These are phyloP conservation scores for Eunapius fragilis DNA, from an alignment of 37 sponge, comb jelly and placozoan species.

Conservation along the genomic window DNA sequence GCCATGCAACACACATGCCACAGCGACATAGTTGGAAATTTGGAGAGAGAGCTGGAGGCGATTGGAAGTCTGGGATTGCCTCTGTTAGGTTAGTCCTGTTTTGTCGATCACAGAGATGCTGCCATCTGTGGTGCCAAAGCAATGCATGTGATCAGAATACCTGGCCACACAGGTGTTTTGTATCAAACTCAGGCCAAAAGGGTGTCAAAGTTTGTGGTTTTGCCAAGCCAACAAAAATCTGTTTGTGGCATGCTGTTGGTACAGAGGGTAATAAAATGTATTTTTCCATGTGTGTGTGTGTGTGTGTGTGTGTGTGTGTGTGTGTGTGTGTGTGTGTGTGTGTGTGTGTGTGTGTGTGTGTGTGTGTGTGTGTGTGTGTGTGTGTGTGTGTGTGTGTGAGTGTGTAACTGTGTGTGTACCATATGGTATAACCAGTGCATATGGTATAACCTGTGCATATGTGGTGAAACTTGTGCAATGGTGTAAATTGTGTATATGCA, in stretches of 20 bases:
- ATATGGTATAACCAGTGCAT: too few species aligned
- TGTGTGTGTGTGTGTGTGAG: conserved; percentile 10
- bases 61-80: neutral
- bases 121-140: neutral
- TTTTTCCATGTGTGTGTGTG: neutral
- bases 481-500: too few species aligned
- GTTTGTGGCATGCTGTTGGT: neutral
- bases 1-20: neutral
- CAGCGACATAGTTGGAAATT: neutral
- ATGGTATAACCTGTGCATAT: too few species aligned
- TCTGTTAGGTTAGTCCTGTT: neutral
- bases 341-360: conserved; percentile 1
- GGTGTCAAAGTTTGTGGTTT: neutral
- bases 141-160: neutral
- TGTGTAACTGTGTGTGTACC: too few species aligned
- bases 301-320: neutral
- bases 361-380: too few species aligned
- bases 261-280: too few species aligned
- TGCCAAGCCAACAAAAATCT: neutral
- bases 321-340: too few species aligned
- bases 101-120: neutral
- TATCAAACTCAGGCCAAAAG: neutral
- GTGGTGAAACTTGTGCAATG: too few species aligned
- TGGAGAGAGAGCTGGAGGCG: neutral
- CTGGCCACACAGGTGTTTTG: neutral